A percentile compares a stretch with the other conserved stretches of the same genome.
Conservation (phyloP, 2,888 invertebrate species). For the Sesamia inferens region DNA sequence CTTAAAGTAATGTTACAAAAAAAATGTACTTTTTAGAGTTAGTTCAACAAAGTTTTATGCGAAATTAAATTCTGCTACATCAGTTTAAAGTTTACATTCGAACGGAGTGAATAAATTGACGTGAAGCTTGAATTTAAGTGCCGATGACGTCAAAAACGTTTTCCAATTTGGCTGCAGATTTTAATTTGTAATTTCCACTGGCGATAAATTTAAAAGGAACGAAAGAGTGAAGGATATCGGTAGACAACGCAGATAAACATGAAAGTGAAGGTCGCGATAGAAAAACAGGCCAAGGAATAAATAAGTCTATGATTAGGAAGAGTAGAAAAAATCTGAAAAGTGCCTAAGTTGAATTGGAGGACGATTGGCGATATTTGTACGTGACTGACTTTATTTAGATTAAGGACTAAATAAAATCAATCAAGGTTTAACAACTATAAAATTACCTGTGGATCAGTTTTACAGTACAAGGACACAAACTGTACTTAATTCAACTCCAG, state of each 20-base stretch:
- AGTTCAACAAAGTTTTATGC: conserved; percentile 22
- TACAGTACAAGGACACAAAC: no score
- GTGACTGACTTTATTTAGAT: neutral
- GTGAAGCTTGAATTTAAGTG: conserved; percentile 40
- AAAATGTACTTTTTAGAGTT: conserved; percentile 43
- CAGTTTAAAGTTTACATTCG: conserved; percentile 34
- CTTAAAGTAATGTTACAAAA: conserved; percentile 52
- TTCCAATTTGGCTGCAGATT: conserved; percentile 38
- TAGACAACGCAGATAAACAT: conserved; percentile 6
- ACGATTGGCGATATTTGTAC: neutral
- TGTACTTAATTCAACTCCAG: no score
- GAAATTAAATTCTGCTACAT: conserved; percentile 20
- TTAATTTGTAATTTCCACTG: conserved; percentile 43
- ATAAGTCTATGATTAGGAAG: conserved; percentile 8
- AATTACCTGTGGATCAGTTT: neutral
- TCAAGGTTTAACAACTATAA: neutral
- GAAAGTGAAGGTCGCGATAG: conserved; percentile 11
- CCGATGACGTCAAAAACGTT: conserved; percentile 40
- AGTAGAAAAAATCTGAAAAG: conserved; percentile 13
- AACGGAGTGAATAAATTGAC: conserved; percentile 21
- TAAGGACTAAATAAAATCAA: neutral
- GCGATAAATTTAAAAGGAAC: conserved; percentile 11
- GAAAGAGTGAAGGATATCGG: neutral
- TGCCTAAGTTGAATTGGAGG: neutral
- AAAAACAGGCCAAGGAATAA: conserved; percentile 3